Base-by-base conservation (phyloP, 1,140 invertebrate genomes). In the Drosophila subobscura region DNA sequence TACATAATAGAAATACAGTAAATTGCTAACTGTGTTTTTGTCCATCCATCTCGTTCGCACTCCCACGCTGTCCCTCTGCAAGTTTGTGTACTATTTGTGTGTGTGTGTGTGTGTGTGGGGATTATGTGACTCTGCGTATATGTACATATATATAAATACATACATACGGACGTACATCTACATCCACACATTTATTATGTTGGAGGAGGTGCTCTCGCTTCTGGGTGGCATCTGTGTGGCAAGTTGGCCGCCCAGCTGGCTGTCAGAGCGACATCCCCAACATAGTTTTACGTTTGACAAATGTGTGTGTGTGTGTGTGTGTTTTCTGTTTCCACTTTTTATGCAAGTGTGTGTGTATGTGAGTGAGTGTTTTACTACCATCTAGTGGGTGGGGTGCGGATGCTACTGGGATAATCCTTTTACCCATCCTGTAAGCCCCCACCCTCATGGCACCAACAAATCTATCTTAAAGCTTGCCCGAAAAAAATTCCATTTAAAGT, bases 221-320 rank as follows among this genome's bases (percentile, higher is more conserved):
- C 33, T 37, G 33, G 50, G 23, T 52, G 41, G 53, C 46, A 41
- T 8, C 8, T 53, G 45, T 10, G 50, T 46, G 41, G 23, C 59
- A 60, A 59, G 53, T 66, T 47, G 51, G 75, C 70, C 58, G 70
- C 74, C 79, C 79, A 83, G 80, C 72, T 85, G 79, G 80, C 75
- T 84, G 76, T 20, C 72, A 72, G 58, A 70, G 54, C 63, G 37
- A 70, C 55, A 60, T 68, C 51, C 57, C 70, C 66, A 75, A 66
- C 55, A 78, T 56, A 77, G 58, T 65, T 83, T 55, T 45, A 49
- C 59, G 55, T 77, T 73, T 64, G 44, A 65, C 68, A 46, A 63
- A 58, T 77, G 64, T 64, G 42, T 41, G 51, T 41, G 33, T 42
- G 20, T 40, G 58, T 47, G n/a, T 53, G 51, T 53, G 12, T n/a